phyloP scores from a whole-genome alignment of 2,113 vertebrate genomes.

The Cygnus atratus region DNA sequence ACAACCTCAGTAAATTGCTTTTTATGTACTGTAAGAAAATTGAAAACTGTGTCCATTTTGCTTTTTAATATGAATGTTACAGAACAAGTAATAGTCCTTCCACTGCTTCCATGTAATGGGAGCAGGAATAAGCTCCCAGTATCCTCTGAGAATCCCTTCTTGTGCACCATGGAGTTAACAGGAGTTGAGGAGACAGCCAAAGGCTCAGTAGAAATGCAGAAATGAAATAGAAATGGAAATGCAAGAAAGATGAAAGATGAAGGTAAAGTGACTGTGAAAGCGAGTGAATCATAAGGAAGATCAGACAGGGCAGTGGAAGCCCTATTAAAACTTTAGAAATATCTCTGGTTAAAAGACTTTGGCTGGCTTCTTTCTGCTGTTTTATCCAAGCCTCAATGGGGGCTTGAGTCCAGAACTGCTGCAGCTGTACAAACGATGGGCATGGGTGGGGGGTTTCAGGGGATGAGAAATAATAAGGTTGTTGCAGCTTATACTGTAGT shows the following conservation, averaged over 20 bases:
- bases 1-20: slow-evolving; percentile 39
- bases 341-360: neutral
- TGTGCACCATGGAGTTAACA: neutral
- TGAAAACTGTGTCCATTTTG: slow-evolving; percentile 32
- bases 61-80: neutral
- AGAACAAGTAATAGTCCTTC: neutral
- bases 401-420: neutral
- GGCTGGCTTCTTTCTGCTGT: neutral
- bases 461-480: neutral
- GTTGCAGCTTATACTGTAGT: neutral
- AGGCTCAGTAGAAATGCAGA: neutral
- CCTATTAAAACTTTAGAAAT: neutral
- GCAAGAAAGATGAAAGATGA: neutral
- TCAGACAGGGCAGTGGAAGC: neutral
- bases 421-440: neutral
- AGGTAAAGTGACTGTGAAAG: neutral
- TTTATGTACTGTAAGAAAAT: slow-evolving; percentile 45
- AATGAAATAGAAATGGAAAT: slow-evolving; percentile 9
- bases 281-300: neutral
- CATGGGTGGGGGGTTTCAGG: neutral
- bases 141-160: neutral
- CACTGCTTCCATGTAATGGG: neutral
- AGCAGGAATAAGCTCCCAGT: neutral
- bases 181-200: neutral
- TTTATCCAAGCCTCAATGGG: fast-evolving